A percentile compares a stretch with the other conserved stretches of the same genome.
Conservation (phyloP, 2,888 invertebrate genomes). For the Lepidochrysops patricia region DNA sequence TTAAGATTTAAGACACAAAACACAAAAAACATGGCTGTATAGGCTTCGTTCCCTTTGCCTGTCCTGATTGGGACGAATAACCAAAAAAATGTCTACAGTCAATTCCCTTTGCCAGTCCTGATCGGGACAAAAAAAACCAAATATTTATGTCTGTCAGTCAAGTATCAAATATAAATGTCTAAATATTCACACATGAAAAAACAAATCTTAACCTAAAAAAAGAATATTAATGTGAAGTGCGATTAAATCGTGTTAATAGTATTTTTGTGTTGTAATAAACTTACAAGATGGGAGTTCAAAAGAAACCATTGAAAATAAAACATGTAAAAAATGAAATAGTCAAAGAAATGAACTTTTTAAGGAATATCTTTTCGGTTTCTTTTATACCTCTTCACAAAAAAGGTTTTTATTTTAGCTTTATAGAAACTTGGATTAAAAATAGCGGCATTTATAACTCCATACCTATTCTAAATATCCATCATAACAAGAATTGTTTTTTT, state of each 20-base stretch:
- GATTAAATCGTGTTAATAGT: neutral
- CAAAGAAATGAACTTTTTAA: slow-evolving; percentile 75
- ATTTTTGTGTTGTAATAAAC: neutral
- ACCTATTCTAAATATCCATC: neutral
- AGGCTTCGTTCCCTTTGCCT: too few species aligned
- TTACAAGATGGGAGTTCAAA: slow-evolving; percentile 24
- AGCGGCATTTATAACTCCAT: too few species aligned
- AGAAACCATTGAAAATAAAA: slow-evolving; percentile 34
- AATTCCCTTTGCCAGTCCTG: too few species aligned
- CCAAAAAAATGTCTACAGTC: too few species aligned
- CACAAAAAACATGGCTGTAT: too few species aligned
- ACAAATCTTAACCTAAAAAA: neutral
- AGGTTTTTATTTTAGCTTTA: slow-evolving; percentile 51
- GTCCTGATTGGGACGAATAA: too few species aligned
- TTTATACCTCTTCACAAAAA: slow-evolving; percentile 64
- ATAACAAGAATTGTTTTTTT: slow-evolving; percentile 12
- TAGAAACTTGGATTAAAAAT: too few species aligned
- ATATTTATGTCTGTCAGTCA: too few species aligned
- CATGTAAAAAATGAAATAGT: slow-evolving; percentile 54
- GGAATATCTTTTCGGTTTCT: slow-evolving; percentile 72
- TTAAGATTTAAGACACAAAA: too few species aligned
- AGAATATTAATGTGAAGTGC: neutral
- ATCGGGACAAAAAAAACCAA: too few species aligned
- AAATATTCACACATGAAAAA: neutral
- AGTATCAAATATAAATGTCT: neutral